Evolutionary conservation across 23 tunicate genomes (phyloP).

Genomic region (Trididemnum nubilum): DNA sequence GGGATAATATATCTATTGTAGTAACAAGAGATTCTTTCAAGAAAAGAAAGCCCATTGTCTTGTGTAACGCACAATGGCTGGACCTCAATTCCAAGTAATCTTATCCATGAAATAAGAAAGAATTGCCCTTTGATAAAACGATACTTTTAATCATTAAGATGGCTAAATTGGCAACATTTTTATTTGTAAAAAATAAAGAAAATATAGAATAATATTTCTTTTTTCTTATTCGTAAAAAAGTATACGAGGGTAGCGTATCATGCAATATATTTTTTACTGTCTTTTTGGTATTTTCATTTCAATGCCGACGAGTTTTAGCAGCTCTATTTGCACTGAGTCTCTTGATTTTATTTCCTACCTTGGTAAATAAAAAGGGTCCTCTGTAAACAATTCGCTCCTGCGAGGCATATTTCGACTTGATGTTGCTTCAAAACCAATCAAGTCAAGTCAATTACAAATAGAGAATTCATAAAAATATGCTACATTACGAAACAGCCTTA

Average conservation of each 20-base stretch:
- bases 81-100: background rate
- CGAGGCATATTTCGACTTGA: slow-evolving; percentile 47
- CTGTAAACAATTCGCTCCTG: slow-evolving; percentile 75
- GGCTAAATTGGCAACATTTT: no score
- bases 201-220: no score
- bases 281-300: no score
- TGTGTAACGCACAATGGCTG: background rate
- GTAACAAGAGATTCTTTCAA: background rate
- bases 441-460: background rate
- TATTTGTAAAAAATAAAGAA: no score
- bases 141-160: slow-evolving; percentile 20
- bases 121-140: slow-evolving; percentile 3
- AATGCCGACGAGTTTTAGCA: no score
- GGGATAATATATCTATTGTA: slow-evolving; percentile 19
- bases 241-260: no score
- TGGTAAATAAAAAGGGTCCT: slow-evolving; percentile 84
- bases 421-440: background rate
- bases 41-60: background rate
- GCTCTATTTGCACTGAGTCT: no score
- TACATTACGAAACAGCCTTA: background rate
- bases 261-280: no score
- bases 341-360: slow-evolving; percentile 60
- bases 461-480: background rate
- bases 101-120: background rate
- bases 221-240: no score